Conservation (phyloP, 2,113 vertebrate genomes). For the Percopsis transmontana region DNA sequence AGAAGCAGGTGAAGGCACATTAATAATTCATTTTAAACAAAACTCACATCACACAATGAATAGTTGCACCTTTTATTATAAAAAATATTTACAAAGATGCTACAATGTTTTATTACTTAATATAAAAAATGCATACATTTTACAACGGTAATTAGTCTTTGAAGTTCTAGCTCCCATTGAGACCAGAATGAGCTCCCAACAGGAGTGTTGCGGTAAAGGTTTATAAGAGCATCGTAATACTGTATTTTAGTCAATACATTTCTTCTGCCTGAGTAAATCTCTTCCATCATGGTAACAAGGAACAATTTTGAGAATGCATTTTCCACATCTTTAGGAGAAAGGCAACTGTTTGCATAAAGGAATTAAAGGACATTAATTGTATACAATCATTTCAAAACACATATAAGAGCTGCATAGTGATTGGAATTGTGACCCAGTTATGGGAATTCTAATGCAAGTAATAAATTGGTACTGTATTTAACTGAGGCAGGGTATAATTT, state of each 20-base stretch:
- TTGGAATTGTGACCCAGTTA: constrained; percentile 67
- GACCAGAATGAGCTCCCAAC: constrained; percentile 76
- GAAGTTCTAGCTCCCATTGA: constrained; percentile 77
- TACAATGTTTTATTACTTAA: constrained; percentile 76
- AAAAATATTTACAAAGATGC: constrained; percentile 84
- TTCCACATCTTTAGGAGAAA: constrained; percentile 71
- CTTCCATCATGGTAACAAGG: constrained; percentile 60
- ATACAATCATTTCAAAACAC: constrained; percentile 73
- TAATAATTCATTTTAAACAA: neutral
- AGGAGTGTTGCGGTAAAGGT: constrained; percentile 71
- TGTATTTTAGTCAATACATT: constrained; percentile 71
- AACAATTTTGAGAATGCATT: constrained; percentile 68
- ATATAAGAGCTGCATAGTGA: constrained; percentile 78
- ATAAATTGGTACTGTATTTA: constrained; percentile 72
- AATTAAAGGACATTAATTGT: constrained; percentile 70
- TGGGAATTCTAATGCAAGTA: constrained; percentile 47
- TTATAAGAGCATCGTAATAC: constrained; percentile 73
- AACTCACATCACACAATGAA: constrained; percentile 33
- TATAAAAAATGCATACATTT: constrained; percentile 83
- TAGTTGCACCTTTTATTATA: constrained; percentile 82
- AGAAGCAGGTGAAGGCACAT: too few relatives aligned
- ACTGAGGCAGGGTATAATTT: constrained; percentile 52
- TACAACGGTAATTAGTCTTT: constrained; percentile 79
- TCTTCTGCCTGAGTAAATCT: constrained; percentile 77
- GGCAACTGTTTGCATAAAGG: constrained; percentile 77